Conservation (phyloP, 1,140 invertebrate species). For the Nomia melanderi region DNA sequence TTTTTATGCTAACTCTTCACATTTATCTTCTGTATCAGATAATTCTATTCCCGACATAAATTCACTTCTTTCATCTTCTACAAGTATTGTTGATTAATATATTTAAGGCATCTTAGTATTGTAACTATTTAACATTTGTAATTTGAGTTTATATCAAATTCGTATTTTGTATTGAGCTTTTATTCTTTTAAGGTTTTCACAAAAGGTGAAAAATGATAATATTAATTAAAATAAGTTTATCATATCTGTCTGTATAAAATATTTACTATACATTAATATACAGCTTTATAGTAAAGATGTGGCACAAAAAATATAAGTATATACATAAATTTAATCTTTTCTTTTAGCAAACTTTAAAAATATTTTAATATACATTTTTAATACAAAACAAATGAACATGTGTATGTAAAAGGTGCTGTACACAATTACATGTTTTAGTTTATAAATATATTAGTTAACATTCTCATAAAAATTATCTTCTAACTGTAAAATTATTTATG, state of each 20-base stretch:
- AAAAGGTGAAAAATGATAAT: neutral
- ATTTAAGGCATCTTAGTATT: neutral
- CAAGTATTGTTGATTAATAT: neutral
- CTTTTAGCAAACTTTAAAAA: neutral
- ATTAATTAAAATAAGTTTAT: neutral
- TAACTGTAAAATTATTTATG: constrained; percentile 7
- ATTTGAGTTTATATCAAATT: too few relatives aligned
- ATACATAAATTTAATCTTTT: neutral
- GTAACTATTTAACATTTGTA: neutral
- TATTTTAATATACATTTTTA: constrained; percentile 10
- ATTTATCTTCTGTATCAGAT: neutral
- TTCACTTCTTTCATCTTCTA: neutral
- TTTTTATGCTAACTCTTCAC: neutral
- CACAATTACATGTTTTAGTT: neutral
- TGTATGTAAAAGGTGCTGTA: neutral
- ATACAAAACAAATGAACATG: constrained; percentile 12
- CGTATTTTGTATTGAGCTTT: too few relatives aligned
- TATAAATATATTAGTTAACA: neutral
- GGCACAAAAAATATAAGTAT: constrained; percentile 7
- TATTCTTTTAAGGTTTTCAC: constrained; percentile 2
- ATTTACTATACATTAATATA: constrained; percentile 22
- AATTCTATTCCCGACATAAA: neutral
- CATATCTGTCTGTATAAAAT: constrained; percentile 10
- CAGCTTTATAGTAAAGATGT: constrained; percentile 5
- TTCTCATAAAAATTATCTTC: constrained; percentile 17